Base-by-base conservation (phyloP, 2,888 invertebrate genomes). In the Caradrina clavipalpis region DNA sequence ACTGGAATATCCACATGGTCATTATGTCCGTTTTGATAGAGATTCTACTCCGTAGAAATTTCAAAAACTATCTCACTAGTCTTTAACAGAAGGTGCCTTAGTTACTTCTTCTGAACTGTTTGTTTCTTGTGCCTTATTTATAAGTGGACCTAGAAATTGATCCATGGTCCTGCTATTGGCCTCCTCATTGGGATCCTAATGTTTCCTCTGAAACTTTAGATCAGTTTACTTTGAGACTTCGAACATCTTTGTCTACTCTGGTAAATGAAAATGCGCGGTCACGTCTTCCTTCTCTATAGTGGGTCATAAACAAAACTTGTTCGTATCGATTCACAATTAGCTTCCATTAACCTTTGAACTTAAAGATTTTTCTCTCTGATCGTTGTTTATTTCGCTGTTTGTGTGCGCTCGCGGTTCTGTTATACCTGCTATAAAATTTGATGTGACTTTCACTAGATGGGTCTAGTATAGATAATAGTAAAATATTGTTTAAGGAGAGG, bases 341-440 rank as follows among this genome's bases (percentile, higher is more conserved):
- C 72, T 61, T 71, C 71, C 67, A 80, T 80, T 82, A 82, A 78
- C 82, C 83, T 83, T 74, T 73, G 73, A 76, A 69, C 76, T 64
- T 73, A 19, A 62, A 65, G 22, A 55, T 66, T 60, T 73, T 67
- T 69, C 71, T 63, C 56, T 64, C 42, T 61, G 22, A 60, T 59
- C 49, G 57, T 69, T 60, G 70, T 67, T 69, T 67, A 75, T 69
- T 53, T 45, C 58, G 35, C 35, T 69, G 55, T 71, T 71, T 78
- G 58, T 67, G 49, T 70, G 54, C 19, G 58, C 57, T 59, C 54
- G 63, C 70, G 47, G 69, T 81, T 69, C 61, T 74, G 73, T 76
- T 51, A 62, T 61, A 57, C 17, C 45, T 45, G 17, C 60, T 65
- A 75, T 73, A 63, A 76, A 73, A 54, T 73, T 76, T 69, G 2